Conservation (phyloP, 2,888 invertebrate genomes). For the Zhengitettix transpicula region DNA sequence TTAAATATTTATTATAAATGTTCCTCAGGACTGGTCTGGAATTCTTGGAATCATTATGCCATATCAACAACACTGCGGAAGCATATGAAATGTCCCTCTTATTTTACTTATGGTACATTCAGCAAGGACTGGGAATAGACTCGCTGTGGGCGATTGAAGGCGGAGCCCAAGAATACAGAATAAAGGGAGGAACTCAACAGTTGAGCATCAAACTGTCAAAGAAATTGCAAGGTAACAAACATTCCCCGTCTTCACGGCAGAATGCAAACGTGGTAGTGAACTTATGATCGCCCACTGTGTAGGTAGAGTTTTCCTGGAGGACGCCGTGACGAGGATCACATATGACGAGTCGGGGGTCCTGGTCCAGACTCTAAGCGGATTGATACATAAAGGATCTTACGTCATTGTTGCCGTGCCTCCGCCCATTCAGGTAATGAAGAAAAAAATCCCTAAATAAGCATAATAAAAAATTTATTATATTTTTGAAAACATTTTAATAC, state of each 20-base stretch:
- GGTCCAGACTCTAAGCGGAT: slow-evolving; percentile 18
- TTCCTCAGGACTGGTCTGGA: slow-evolving; percentile 10
- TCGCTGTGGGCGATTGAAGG: slow-evolving; percentile 14
- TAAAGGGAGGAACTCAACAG: slow-evolving; percentile 26
- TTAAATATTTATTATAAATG: too few species aligned
- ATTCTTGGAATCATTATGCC: slow-evolving; percentile 8
- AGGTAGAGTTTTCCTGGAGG: slow-evolving; percentile 17
- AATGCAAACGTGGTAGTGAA: too few species aligned
- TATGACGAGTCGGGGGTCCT: slow-evolving; percentile 17
- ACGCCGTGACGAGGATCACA: slow-evolving; percentile 20
- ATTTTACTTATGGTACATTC: slow-evolving; percentile 18
- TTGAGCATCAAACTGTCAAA: slow-evolving; percentile 23
- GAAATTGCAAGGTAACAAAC: slow-evolving; percentile 18
- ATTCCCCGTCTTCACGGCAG: neutral
- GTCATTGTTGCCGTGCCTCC: slow-evolving; percentile 24
- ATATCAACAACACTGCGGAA: slow-evolving; percentile 12
- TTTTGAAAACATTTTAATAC: too few species aligned
- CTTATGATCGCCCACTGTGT: neutral
- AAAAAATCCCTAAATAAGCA: neutral
- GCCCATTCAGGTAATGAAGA: slow-evolving; percentile 13
- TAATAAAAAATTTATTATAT: too few species aligned
- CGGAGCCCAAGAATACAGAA: slow-evolving; percentile 24
- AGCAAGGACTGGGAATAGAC: slow-evolving; percentile 14
- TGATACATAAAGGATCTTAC: slow-evolving; percentile 14
- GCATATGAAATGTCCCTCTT: slow-evolving; percentile 15